Conservation (phyloP, 2,797 vertebrate species). For the Buphagus erythrorhynchus region DNA sequence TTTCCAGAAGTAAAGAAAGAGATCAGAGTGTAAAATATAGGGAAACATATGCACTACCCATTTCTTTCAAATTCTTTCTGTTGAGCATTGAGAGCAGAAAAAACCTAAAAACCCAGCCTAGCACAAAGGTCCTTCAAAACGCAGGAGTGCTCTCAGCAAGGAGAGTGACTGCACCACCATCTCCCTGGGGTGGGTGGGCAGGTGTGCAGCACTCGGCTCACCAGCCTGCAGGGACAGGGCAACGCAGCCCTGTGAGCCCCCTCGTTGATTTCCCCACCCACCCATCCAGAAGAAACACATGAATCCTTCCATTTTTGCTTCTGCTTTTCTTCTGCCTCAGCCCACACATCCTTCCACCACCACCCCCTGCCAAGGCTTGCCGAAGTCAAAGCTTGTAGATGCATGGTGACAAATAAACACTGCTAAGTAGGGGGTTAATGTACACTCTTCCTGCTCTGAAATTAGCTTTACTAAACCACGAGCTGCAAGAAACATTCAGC, state of each 20-base stretch:
- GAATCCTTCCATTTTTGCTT: neutral
- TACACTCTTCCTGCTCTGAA: neutral
- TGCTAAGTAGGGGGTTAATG: neutral
- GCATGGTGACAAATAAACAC: neutral
- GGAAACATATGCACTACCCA: neutral
- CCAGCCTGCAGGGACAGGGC: fast-evolving
- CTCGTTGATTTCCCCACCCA: neutral
- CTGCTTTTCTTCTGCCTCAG: neutral
- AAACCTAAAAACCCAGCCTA: neutral
- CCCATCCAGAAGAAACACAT: fast-evolving
- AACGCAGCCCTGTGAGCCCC: fast-evolving
- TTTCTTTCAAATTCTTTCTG: neutral
- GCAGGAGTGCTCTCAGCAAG: fast-evolving
- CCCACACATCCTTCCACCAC: neutral
- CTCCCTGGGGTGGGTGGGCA: fast-evolving
- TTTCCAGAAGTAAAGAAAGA: neutral
- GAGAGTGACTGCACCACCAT: fast-evolving
- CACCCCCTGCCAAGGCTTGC: neutral
- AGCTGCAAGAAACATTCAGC: neutral
- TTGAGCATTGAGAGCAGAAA: neutral
- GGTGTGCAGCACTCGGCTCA: fast-evolving
- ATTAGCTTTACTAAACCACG: neutral
- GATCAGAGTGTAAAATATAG: neutral
- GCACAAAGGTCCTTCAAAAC: neutral
- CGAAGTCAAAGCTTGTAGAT: neutral